Evolutionary conservation across 2,888 invertebrate genomes (phyloP), one percentile per base, ranked within the genome.

Genomic region (Eristalis intricaria): DNA sequence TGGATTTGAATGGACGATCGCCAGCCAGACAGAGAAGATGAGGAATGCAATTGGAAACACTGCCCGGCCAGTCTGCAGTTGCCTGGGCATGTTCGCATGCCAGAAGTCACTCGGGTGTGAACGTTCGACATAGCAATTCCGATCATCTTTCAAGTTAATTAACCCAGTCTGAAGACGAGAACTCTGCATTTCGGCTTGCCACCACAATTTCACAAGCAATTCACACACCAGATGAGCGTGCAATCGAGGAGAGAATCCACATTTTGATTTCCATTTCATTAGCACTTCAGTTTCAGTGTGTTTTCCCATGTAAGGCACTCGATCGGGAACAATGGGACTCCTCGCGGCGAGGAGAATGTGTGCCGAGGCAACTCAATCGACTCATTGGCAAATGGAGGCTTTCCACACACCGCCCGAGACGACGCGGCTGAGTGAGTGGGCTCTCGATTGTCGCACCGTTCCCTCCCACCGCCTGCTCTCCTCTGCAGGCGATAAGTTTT

Each of bases 191-290:
- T 74, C 65, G 68, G 73, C 66, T 74, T 64, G 40, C 60, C 63
- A 8, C 60, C 60, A 65, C 77, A 74, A 83, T 75, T 83, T 86
- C 83, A 70, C 86, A 86, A 83, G 70, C 83, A 70, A 74, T 86
- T 86, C 83, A 78, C 83, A 83, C 83, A 83, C 78, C 78, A 78
- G 74, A 86, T 82, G 85, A 86, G 82, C 82, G 74, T 74, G 85
- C 80, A 82, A 82, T 86, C 60, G n/a, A 7, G 7, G 19, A 19
- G n/a, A 68, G 74, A 58, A 65, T 76, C 70, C 74, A 73, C 60
- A 50, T 75, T 83, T 78, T 73, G 43, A 76, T 84, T 84, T 85
- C 68, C 69, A 86, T 83, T 86, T 86, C 83, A 86, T 86, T 83
- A 75, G 74, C 77, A 74, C 65, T 71, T 63, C 32, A 50, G n/a